Evolutionary conservation across 2,797 vertebrate genomes (phyloP), one percentile per base, ranked within the genome.

Genomic region (Anableps anableps): DNA sequence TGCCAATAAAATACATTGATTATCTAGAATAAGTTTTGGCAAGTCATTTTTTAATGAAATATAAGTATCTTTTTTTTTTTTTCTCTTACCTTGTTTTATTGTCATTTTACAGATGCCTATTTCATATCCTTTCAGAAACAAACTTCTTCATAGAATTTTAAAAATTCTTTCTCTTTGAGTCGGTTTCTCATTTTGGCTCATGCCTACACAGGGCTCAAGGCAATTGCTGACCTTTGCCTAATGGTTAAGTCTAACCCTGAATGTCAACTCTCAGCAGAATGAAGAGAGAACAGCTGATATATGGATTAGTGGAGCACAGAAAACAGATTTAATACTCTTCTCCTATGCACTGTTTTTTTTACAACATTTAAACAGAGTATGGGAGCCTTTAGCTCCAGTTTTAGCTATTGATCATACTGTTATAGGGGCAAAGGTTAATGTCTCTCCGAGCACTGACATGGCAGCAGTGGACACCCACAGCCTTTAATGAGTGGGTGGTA

Each of bases 391-490:
- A 71, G 41, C 41, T 47, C 41, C 14, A 45, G 41, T 71, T 71
- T 26, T 29, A 45, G 17, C 41, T 77, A 9, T 66, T 10, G 62
- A 55, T 77, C 23, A 29, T 68, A 71, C 19, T 21, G 16, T 71
- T 21, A 29, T 45, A 19, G 26, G 29, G 47, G 41, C 21, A 72
- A 38, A 58, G 26, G 64, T 71, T 62, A 8, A 29, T 41, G 16
- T 58, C 38, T 72, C n/a, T 41, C 26, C 2, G 41, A 64, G 41
- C 43, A 21, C 48, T 1, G 38, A 38, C 3, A 71, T 9, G 48
- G 34, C 50, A 64, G 34, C 31, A 79, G 60, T 58, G 72, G 34
- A 34, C 72, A 76, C 60, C 78, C 41, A 78, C 66, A 29, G 29
- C n/a, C 80, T 53, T 79, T 72, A 79, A 17, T 64, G 23, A 14